A percentile compares a stretch with the other conserved stretches of the same genome.
Conservation (phyloP, 2,888 invertebrate species). For the Philereme vetulata region DNA sequence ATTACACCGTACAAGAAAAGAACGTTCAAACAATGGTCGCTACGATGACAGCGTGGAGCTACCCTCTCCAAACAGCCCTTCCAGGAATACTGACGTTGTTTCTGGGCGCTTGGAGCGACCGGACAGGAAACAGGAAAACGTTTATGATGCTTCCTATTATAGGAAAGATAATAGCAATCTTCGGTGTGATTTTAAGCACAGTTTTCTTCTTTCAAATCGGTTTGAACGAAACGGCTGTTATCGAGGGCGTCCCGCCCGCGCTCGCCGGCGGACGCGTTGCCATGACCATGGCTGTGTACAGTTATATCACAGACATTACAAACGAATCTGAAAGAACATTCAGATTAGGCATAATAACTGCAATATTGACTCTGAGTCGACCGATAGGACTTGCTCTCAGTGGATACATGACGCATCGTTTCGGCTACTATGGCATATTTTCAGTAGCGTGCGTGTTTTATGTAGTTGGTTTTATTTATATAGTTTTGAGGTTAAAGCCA, state of each 20-base stretch:
- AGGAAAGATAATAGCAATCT: slow-evolving; percentile 82
- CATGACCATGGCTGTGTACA: slow-evolving; percentile 85
- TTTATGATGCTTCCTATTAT: slow-evolving; percentile 84
- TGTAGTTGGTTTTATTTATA: slow-evolving; percentile 72
- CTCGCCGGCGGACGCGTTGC: slow-evolving; percentile 85
- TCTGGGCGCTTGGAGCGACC: slow-evolving; percentile 86
- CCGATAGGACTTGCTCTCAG: slow-evolving; percentile 82
- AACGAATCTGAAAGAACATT: slow-evolving; percentile 84
- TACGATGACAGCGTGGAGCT: slow-evolving; percentile 84
- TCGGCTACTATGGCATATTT: slow-evolving; percentile 79
- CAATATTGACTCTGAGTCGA: slow-evolving; percentile 78
- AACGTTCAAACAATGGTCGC: slow-evolving; percentile 81
- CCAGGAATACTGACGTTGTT: slow-evolving; percentile 84
- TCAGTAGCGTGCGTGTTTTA: slow-evolving; percentile 73
- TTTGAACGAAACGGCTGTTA: slow-evolving; percentile 80
- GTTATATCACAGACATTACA: slow-evolving; percentile 85
- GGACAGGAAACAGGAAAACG: slow-evolving; percentile 83
- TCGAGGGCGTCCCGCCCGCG: slow-evolving; percentile 84
- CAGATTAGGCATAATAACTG: slow-evolving; percentile 84
- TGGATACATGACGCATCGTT: slow-evolving; percentile 77
- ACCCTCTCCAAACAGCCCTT: slow-evolving; percentile 82
- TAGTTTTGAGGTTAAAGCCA: slow-evolving; percentile 68
- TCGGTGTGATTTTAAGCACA: slow-evolving; percentile 83
- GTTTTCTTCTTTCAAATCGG: slow-evolving; percentile 82
- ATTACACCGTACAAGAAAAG: slow-evolving; percentile 69